Base-by-base conservation (phyloP, 2,113 vertebrate species). In the Thamnophis sirtalis region DNA sequence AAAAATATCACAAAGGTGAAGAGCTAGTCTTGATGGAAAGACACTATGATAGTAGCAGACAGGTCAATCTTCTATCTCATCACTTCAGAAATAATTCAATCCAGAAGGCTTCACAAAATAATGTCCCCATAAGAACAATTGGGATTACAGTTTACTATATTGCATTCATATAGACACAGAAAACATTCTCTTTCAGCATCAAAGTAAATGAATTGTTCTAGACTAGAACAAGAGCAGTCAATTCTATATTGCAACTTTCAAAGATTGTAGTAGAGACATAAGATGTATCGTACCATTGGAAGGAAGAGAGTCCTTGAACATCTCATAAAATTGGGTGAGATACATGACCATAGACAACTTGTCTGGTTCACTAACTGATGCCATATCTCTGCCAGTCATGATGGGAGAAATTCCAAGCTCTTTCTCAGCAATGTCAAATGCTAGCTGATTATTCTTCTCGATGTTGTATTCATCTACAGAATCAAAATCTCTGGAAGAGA, bases 321-420 rank as follows among this genome's bases (percentile, higher is more conserved):
- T 99, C 97, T 99, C 99, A 3, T 99, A 99, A 97, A 99, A 99
- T 98, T 99, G 99, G 21, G 98, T 99, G 97, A 99, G 98, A 97
- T 99, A 99, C 98, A 99, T 99, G 96, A 99, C 99, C 99, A 99
- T 99, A 0, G 99, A 99, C 38, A 99, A 97, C 55, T 99, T 99
- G 97, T 99, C 99, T 3, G 99, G 99, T 93, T 99, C 99, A 8
- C 98, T 98, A 0, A 99, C 99, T 1, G 97, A 98, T 15, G 99
- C 98, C 99, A 99, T 99, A 95, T 99, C 99, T 96, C 99, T 99
- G 95, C 99, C 99, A 3, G 99, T 99, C 99, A 99, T 99, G 96
- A 99, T 99, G 86, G 99, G 99, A 68, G 98, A 99, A 93, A 99
- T 99, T 95, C 99, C 99, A 96, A 99, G 98, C 92, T 99, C 99